phyloP scores from a whole-genome alignment of 1,140 invertebrate genomes.

The Lutraria rhynchaena region DNA sequence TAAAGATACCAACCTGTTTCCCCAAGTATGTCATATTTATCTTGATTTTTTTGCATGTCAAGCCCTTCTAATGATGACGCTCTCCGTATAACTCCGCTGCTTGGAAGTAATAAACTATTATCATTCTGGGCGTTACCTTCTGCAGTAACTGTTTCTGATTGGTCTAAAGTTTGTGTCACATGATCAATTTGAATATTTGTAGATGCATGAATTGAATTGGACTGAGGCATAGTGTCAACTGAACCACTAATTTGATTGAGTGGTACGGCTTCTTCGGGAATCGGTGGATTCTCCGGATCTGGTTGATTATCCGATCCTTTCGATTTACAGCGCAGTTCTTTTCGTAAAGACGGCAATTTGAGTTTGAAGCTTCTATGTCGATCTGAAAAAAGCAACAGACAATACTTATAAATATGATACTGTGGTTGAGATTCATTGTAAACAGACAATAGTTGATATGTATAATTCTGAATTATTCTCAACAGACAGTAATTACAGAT shows the following conservation, averaged over 20 bases:
- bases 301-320: conserved; percentile 62
- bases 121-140: conserved; percentile 29
- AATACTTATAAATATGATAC: too few species aligned
- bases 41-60: conserved; percentile 50
- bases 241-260: conserved; percentile 70
- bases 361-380: conserved; percentile 80
- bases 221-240: conserved; percentile 31
- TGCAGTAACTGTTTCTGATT: conserved; percentile 4
- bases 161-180: neutral
- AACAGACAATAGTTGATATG: too few species aligned
- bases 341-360: conserved; percentile 78
- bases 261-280: conserved; percentile 73
- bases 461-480: too few species aligned
- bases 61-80: conserved; percentile 72
- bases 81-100: conserved; percentile 50
- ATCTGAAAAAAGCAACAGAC: conserved; percentile 66
- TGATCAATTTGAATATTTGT: conserved; percentile 33
- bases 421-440: too few species aligned
- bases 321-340: conserved; percentile 69
- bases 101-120: conserved; percentile 26
- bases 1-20: conserved; percentile 13
- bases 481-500: too few species aligned
- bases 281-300: conserved; percentile 75
- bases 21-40: conserved; percentile 25
- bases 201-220: conserved; percentile 44